These are phyloP conservation scores for Spinibarbus caldwelli DNA, from an alignment of 2,797 vertebrate species.

Conservation along the genomic window DNA sequence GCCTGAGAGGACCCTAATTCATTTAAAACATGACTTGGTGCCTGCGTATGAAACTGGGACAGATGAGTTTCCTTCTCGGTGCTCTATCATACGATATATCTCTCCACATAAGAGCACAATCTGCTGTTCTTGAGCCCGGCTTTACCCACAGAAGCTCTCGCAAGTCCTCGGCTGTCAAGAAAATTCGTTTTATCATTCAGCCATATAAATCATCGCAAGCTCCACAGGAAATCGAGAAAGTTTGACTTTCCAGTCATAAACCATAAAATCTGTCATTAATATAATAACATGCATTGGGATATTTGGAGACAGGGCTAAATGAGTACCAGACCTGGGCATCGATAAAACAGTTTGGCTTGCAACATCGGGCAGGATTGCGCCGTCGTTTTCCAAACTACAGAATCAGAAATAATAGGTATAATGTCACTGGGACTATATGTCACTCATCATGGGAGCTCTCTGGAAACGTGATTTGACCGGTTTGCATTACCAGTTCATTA, in stretches of 20 bases:
- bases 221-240: conserved; percentile 75
- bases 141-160: conserved; percentile 60
- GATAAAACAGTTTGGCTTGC: conserved; percentile 68
- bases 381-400: conserved; percentile 65
- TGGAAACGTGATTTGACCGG: conserved; percentile 53
- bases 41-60: conserved; percentile 51
- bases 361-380: conserved; percentile 43
- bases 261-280: conserved; percentile 78
- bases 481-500: conserved; percentile 72
- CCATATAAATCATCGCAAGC: conserved; percentile 77
- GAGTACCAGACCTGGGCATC: conserved; percentile 77
- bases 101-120: conserved; percentile 57
- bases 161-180: conserved; percentile 68
- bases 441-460: conserved; percentile 62
- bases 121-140: conserved; percentile 45
- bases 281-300: conserved; percentile 75
- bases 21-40: conserved; percentile 54
- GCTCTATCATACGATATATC: conserved; percentile 51
- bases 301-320: conserved; percentile 76
- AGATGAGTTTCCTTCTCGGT: conserved; percentile 46
- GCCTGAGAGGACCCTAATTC: conserved; percentile 69
- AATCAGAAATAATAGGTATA: conserved; percentile 61
- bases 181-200: conserved; percentile 77
- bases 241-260: conserved; percentile 84
- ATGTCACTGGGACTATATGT: conserved; percentile 65